Conservation (phyloP, 2,888 invertebrate genomes). For the Machimus rusticus region DNA sequence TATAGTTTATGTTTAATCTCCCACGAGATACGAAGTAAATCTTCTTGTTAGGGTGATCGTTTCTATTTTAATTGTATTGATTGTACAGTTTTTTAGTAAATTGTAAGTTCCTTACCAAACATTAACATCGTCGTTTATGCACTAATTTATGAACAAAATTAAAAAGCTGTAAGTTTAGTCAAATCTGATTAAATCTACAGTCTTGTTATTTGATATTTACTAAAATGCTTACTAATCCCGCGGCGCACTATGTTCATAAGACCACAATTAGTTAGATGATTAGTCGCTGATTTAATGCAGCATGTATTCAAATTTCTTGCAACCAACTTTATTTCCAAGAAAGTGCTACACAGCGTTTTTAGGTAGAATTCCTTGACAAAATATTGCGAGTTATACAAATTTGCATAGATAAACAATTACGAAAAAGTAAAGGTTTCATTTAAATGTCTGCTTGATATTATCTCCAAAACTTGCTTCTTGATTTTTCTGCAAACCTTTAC, state of each 20-base stretch:
- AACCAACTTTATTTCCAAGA: background rate
- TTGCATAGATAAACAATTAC: background rate
- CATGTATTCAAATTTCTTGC: background rate
- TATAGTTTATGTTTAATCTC: no score
- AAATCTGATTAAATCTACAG: no score
- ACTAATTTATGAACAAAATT: no score
- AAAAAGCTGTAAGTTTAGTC: no score
- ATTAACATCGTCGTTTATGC: no score
- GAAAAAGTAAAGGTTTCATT: background rate
- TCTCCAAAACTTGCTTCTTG: background rate
- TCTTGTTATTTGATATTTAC: no score
- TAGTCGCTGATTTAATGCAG: background rate
- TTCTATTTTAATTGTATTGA: no score
- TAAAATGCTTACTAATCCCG: background rate
- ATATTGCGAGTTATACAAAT: background rate
- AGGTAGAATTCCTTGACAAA: background rate
- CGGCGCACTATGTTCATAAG: background rate
- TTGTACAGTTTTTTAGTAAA: no score
- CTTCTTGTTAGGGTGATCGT: no score
- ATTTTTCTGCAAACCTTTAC: background rate
- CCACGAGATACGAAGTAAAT: no score
- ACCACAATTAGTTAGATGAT: background rate
- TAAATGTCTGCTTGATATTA: background rate
- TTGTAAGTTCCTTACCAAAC: no score
- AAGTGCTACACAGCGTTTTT: background rate